Conservation (phyloP, 1,140 invertebrate genomes). For the Diorhabda sublineata region DNA sequence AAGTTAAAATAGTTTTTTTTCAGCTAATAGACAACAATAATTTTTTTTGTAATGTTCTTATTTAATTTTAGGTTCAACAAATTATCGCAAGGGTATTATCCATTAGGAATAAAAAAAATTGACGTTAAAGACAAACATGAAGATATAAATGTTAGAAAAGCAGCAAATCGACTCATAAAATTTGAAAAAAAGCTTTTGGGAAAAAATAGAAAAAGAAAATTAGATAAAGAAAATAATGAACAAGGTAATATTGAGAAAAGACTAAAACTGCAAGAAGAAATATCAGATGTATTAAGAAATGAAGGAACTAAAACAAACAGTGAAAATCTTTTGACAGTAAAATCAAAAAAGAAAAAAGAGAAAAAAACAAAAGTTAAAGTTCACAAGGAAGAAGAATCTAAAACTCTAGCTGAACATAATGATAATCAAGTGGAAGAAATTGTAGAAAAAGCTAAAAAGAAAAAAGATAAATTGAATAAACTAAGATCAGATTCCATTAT, state of each 20-base stretch:
- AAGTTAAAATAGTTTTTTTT: too few species aligned
- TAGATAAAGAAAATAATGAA: constrained; percentile 18
- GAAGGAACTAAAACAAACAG: neutral
- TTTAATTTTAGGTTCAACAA: constrained; percentile 51
- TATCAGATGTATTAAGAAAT: neutral
- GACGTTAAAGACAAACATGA: constrained; percentile 36
- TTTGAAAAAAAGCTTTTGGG: constrained; percentile 40
- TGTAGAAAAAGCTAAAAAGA: neutral
- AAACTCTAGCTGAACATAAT: neutral
- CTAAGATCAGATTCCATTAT: neutral
- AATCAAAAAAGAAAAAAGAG: constrained; percentile 1
- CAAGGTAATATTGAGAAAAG: neutral
- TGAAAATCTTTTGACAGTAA: neutral
- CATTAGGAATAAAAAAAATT: constrained; percentile 57
- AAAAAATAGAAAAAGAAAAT: constrained; percentile 26
- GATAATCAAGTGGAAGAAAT: neutral
- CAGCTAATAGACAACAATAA: too few species aligned
- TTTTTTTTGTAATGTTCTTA: too few species aligned
- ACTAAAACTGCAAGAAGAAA: neutral
- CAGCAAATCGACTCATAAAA: constrained; percentile 36
- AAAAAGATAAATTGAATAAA: neutral
- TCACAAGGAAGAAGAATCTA: neutral
- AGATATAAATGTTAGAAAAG: constrained; percentile 34
- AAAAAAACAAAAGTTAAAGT: neutral
- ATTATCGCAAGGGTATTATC: constrained; percentile 57